These are phyloP conservation scores for Aphyosemion australe DNA, from an alignment of 2,113 vertebrate genomes.

Conservation along the genomic window DNA sequence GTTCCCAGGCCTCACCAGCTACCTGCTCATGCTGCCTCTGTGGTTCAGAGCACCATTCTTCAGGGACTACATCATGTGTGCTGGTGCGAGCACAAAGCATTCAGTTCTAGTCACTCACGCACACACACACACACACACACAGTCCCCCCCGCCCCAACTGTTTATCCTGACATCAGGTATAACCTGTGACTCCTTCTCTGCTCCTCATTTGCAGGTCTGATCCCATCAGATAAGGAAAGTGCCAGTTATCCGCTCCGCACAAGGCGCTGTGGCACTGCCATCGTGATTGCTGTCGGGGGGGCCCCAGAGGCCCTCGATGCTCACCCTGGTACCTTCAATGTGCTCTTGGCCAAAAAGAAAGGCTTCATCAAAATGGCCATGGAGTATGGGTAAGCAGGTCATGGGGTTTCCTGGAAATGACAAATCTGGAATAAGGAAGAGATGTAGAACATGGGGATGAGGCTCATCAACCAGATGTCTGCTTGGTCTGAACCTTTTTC, in stretches of 20 bases:
- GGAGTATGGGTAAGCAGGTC: constrained; percentile 81
- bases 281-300: constrained; percentile 86
- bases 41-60: constrained; percentile 92
- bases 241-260: constrained; percentile 77
- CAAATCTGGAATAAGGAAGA: not conserved
- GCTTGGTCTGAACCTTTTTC: not conserved
- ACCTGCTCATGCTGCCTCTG: constrained; percentile 88
- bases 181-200: not conserved
- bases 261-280: constrained; percentile 77
- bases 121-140: no score
- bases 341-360: constrained; percentile 88
- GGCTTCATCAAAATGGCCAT: constrained; percentile 93
- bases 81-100: constrained; percentile 72
- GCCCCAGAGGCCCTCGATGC: constrained; percentile 89
- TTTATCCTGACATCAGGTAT: no score
- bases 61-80: constrained; percentile 89
- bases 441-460: not conserved
- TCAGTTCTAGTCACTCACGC: not conserved
- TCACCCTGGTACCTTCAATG: constrained; percentile 81
- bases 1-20: constrained; percentile 84
- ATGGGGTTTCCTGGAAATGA: constrained; percentile 36
- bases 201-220: constrained; percentile 79
- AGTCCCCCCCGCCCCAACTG: rapidly evolving
- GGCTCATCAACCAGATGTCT: no score
- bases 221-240: constrained; percentile 86